These are phyloP conservation scores for Tamias sibiricus DNA, from an alignment of 2,113 vertebrate species.

Conservation along the genomic window DNA sequence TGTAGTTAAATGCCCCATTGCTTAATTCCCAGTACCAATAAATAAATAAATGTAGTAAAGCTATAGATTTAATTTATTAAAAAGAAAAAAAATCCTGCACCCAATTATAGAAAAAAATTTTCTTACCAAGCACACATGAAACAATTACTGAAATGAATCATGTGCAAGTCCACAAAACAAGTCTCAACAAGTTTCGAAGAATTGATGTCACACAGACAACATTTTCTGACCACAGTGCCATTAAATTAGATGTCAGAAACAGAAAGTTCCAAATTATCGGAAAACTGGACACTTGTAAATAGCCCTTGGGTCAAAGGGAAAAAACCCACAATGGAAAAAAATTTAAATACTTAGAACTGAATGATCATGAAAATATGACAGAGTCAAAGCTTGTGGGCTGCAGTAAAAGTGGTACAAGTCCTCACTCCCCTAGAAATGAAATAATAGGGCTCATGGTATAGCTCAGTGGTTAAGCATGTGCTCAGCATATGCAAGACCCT, in stretches of 20 bases:
- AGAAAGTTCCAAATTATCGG: background rate
- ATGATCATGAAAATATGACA: background rate
- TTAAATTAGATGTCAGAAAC: background rate
- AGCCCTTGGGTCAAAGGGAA: background rate
- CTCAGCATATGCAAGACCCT: no score
- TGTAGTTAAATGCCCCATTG: background rate
- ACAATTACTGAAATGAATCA: background rate
- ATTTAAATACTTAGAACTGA: background rate
- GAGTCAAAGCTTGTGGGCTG: background rate
- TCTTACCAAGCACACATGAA: background rate
- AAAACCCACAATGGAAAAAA: background rate
- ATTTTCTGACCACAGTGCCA: background rate
- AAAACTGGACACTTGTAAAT: constrained; percentile 29
- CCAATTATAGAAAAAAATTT: background rate
- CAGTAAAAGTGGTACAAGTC: background rate
- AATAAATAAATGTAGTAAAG: background rate
- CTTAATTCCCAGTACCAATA: no score
- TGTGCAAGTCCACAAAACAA: background rate
- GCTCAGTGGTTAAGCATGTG: background rate
- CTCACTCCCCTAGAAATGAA: background rate
- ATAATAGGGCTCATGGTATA: background rate
- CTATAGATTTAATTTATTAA: background rate
- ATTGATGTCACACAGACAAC: background rate
- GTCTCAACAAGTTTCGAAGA: constrained; percentile 21
- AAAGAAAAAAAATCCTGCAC: background rate